phyloP scores from a whole-genome alignment of 1,140 invertebrate species.

The Dendroctonus ponderosae region DNA sequence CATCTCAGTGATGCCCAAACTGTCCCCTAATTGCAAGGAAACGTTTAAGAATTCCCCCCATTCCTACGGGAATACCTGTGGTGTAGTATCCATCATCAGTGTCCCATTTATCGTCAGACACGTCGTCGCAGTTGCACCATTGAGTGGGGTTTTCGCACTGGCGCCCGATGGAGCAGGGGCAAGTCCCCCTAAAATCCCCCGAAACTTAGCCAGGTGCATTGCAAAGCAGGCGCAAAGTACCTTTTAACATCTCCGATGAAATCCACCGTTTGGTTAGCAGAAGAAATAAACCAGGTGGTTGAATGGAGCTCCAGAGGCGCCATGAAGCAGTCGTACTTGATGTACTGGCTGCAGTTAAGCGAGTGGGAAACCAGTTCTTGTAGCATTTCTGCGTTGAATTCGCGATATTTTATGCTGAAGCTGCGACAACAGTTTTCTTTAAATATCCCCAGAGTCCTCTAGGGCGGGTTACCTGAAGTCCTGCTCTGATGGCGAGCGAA shows the following conservation, averaged over 20 bases:
- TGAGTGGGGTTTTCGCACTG: slow-evolving; percentile 76
- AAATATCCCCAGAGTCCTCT: too few species aligned
- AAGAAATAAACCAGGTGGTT: slow-evolving; percentile 87
- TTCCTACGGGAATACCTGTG: slow-evolving; percentile 51
- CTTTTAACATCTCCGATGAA: slow-evolving; percentile 81
- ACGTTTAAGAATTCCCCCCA: background rate
- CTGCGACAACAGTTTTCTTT: slow-evolving; percentile 45
- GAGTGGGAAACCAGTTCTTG: slow-evolving; percentile 87
- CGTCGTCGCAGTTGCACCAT: slow-evolving; percentile 84
- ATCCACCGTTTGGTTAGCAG: slow-evolving; percentile 73
- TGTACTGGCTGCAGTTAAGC: slow-evolving; percentile 83
- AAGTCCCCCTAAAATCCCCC: slow-evolving; percentile 58
- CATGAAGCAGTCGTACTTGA: slow-evolving; percentile 89
- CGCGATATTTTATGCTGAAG: slow-evolving; percentile 81
- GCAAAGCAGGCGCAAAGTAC: slow-evolving; percentile 50
- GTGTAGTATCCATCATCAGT: slow-evolving; percentile 84
- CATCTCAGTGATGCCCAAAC: slow-evolving; percentile 87
- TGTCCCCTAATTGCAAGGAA: slow-evolving; percentile 43
- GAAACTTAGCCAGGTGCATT: too few species aligned
- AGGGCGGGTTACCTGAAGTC: slow-evolving; percentile 59
- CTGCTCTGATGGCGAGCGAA: slow-evolving; percentile 68
- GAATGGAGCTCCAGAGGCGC: slow-evolving; percentile 83
- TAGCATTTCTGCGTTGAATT: slow-evolving; percentile 86
- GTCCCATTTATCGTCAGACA: slow-evolving; percentile 79
- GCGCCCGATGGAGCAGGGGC: slow-evolving; percentile 67